These are phyloP conservation scores for Crenichthys baileyi DNA, from an alignment of 2,797 vertebrate species.

Conservation along the genomic window DNA sequence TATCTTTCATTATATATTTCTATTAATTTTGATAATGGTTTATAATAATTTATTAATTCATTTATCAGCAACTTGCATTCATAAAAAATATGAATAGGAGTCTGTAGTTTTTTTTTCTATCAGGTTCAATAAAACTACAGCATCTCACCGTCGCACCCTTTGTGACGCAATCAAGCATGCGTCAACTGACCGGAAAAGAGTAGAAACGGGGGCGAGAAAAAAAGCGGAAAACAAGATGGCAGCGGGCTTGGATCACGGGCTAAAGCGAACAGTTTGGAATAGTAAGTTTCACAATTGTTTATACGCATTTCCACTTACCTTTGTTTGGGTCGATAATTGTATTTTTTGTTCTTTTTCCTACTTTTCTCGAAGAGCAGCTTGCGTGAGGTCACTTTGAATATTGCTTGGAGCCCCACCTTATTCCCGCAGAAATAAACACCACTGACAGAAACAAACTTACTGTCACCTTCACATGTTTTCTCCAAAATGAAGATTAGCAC, in stretches of 20 bases:
- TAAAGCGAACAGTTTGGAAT: conserved; percentile 83
- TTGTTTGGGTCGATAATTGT: too few species aligned
- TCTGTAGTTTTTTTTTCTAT: neutral
- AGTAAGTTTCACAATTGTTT: conserved; percentile 74
- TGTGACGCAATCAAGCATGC: conserved; percentile 47
- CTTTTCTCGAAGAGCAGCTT: neutral
- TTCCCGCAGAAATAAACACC: neutral
- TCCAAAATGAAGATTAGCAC: neutral
- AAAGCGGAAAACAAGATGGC: conserved; percentile 79
- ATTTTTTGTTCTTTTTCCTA: neutral
- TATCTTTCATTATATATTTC: neutral
- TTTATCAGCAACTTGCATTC: neutral
- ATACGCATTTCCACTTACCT: too few species aligned
- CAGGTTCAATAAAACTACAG: conserved; percentile 33
- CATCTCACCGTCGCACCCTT: conserved; percentile 21
- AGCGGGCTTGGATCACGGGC: conserved; percentile 74
- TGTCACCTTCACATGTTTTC: neutral
- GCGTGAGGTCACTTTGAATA: conserved; percentile 10
- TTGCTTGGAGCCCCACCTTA: conserved; percentile 48
- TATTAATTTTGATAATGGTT: neutral
- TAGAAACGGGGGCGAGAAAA: neutral
- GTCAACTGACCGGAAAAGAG: conserved; percentile 10
- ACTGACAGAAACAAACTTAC: neutral
- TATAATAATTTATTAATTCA: neutral
- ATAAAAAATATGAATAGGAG: neutral